These are phyloP conservation scores for Apaloderma vittatum DNA, from an alignment of 2,113 vertebrate species.

Conservation along the genomic window DNA sequence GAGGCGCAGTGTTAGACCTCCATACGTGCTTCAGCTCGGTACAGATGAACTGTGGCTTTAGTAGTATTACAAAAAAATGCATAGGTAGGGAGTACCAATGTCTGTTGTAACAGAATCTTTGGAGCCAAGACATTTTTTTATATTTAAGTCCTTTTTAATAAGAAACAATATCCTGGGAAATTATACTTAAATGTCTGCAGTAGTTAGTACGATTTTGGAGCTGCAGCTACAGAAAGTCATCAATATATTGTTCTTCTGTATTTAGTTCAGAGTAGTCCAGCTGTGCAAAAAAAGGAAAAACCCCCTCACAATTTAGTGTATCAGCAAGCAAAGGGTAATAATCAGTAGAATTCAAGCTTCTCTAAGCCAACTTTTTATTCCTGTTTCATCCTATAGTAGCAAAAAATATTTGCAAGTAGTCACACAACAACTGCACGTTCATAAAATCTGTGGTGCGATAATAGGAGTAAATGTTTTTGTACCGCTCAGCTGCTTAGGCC, in stretches of 20 bases:
- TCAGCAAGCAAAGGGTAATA: not conserved
- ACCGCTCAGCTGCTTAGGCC: not conserved
- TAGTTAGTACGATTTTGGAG: not conserved
- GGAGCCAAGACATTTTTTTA: not conserved
- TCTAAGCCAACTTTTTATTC: not conserved
- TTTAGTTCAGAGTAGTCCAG: not conserved
- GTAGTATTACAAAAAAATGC: not conserved
- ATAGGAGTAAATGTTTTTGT: not conserved
- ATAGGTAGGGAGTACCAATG: accelerated
- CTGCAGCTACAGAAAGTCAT: not conserved
- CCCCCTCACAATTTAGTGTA: accelerated
- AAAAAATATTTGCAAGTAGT: not conserved
- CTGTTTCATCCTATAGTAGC: not conserved
- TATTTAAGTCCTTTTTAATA: not conserved
- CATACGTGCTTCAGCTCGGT: not conserved
- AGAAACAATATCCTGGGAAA: not conserved
- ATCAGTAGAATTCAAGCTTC: not conserved
- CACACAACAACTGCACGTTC: accelerated
- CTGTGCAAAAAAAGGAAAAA: not conserved
- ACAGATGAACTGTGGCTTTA: not conserved
- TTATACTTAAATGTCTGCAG: not conserved
- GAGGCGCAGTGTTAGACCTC: not conserved
- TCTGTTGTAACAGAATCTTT: not conserved
- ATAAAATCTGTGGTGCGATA: not conserved
- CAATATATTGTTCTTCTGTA: not conserved